Percentiles rank a stretch among this genome's conserved stretches.
Conservation (phyloP, 2,888 invertebrate species). For the Glyphotaelius pellucidus region DNA sequence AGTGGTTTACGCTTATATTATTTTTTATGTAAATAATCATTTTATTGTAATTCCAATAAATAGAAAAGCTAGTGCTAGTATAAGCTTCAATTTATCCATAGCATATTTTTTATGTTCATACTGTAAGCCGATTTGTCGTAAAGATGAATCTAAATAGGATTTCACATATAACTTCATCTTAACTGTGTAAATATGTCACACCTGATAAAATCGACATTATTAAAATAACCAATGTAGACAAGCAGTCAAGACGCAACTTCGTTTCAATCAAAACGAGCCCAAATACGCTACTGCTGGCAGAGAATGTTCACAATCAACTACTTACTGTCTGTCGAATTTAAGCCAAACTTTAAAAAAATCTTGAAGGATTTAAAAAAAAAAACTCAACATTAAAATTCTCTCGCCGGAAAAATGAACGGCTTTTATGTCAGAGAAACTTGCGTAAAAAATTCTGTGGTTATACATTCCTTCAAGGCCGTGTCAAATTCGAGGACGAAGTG, state of each 20-base stretch:
- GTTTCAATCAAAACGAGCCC: background rate
- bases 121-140: too few species aligned
- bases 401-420: background rate
- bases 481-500: background rate
- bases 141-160: too few species aligned
- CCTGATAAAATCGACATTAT: background rate
- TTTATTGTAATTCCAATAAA: too few species aligned
- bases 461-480: background rate
- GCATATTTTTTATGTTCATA: too few species aligned
- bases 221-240: background rate
- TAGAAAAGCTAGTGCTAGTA: too few species aligned
- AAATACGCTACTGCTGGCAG: conserved; percentile 18
- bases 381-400: background rate
- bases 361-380: background rate
- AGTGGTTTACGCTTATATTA: too few species aligned
- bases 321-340: background rate
- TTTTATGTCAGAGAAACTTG: background rate
- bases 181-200: background rate
- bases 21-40: too few species aligned
- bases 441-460: background rate
- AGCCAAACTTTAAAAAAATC: background rate
- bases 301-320: background rate
- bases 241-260: background rate
- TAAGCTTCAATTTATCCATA: too few species aligned
- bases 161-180: too few species aligned